Evolutionary conservation across 1,140 invertebrate species (phyloP).

Genomic region (Drosophila rhopaloa): DNA sequence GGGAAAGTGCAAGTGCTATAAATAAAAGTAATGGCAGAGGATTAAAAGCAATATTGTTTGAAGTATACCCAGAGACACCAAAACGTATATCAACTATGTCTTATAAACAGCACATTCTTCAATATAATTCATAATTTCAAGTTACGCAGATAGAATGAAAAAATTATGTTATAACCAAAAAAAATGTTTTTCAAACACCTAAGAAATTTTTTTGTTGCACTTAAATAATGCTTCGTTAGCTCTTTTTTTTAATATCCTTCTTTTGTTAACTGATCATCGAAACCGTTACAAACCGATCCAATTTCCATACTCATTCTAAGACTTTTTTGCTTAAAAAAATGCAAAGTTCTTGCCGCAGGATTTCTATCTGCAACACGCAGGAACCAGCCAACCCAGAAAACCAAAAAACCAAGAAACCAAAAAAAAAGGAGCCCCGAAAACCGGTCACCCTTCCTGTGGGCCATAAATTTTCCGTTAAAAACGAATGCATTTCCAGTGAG

Average conservation of each 20-base stretch:
- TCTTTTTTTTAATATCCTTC: neutral
- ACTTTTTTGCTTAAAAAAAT: conserved; percentile 4
- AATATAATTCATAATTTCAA: too few relatives aligned
- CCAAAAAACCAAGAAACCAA: conserved; percentile 20
- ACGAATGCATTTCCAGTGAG: conserved; percentile 63
- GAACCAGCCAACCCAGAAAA: conserved; percentile 40
- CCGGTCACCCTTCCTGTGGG: conserved; percentile 49
- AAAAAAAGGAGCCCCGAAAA: conserved; percentile 14
- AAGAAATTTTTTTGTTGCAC: neutral
- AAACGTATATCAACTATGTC: too few relatives aligned
- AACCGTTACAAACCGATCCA: conserved; percentile 47
- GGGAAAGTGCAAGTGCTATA: too few relatives aligned
- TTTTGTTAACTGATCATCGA: neutral
- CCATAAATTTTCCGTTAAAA: conserved; percentile 83
- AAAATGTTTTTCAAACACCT: neutral
- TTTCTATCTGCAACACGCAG: conserved; percentile 76
- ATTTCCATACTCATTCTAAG: conserved; percentile 45
- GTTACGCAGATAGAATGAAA: too few relatives aligned
- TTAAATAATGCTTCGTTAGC: neutral
- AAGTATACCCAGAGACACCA: too few relatives aligned
- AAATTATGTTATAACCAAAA: neutral
- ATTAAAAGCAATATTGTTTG: too few relatives aligned
- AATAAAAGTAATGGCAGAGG: too few relatives aligned
- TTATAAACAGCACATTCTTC: too few relatives aligned
- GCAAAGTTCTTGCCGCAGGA: conserved; percentile 36